Conservation (phyloP, 2,797 vertebrate species). For the Syndactyla subalaris region DNA sequence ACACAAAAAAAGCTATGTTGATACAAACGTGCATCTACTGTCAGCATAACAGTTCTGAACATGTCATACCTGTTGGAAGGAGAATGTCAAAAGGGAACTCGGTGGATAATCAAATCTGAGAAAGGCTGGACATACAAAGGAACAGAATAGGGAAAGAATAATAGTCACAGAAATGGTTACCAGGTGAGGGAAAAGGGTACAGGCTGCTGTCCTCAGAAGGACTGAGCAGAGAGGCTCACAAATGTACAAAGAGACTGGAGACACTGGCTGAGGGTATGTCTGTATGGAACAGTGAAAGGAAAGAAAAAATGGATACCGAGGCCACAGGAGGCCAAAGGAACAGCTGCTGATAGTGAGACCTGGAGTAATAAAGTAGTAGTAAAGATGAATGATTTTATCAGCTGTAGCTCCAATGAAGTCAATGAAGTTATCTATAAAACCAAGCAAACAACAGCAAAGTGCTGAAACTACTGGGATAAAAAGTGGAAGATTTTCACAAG, state of each 20-base stretch:
- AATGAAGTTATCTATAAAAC: background rate
- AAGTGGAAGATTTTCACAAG: background rate
- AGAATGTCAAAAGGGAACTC: conserved; percentile 11
- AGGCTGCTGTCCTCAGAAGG: background rate
- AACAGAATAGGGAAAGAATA: background rate
- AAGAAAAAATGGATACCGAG: background rate
- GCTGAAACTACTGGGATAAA: background rate
- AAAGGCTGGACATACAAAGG: background rate
- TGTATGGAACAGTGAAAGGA: background rate
- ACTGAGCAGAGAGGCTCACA: background rate
- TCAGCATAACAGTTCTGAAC: background rate
- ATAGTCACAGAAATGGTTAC: background rate
- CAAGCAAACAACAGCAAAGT: background rate
- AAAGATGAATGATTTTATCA: background rate
- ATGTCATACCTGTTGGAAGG: background rate
- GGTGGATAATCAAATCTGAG: background rate
- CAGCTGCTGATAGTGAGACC: background rate
- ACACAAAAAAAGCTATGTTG: background rate
- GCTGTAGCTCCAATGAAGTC: background rate
- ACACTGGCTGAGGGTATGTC: background rate
- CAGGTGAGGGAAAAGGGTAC: background rate
- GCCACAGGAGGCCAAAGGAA: background rate
- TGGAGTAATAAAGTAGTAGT: background rate
- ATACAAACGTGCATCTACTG: background rate
- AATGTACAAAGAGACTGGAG: background rate